Percentiles rank a stretch among this genome's conserved stretches.
phyloP scores from a whole-genome alignment of 1,140 invertebrate species.

The Sminthurides bifidus region DNA sequence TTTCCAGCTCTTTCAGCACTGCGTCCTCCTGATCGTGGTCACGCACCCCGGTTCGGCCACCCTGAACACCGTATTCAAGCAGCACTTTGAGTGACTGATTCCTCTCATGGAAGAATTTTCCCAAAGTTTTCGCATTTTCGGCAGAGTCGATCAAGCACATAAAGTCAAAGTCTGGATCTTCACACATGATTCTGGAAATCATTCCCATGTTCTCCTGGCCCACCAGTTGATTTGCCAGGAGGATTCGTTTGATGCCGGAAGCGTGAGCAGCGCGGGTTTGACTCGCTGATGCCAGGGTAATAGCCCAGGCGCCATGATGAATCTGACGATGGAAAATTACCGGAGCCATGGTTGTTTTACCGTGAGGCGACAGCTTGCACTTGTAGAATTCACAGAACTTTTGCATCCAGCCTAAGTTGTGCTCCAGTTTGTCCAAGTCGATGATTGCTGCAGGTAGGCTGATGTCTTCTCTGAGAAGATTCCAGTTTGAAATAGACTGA shows the following conservation, averaged over 20 bases:
- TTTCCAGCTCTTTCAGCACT: conserved; percentile 7
- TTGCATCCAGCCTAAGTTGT: conserved; percentile 20
- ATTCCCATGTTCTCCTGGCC: conserved; percentile 29
- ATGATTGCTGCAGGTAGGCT: conserved; percentile 15
- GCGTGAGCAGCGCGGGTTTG: conserved; percentile 15
- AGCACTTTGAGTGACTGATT: conserved; percentile 19
- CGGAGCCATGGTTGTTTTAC: conserved; percentile 29
- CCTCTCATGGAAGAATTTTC: conserved; percentile 17
- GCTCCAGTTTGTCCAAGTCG: background rate
- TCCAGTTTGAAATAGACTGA: too few species aligned
- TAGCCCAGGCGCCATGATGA: conserved; percentile 11
- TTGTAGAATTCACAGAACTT: conserved; percentile 18
- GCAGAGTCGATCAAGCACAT: conserved; percentile 23
- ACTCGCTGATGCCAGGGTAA: conserved; percentile 20
- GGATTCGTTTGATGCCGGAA: conserved; percentile 11
- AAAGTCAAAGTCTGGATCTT: conserved; percentile 21
- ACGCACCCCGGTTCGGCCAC: conserved; percentile 25
- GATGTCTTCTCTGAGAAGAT: conserved; percentile 13
- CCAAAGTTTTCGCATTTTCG: conserved; percentile 13
- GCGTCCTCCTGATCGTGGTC: conserved; percentile 3
- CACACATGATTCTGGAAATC: conserved; percentile 12
- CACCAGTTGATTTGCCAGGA: conserved; percentile 27
- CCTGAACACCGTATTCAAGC: conserved; percentile 16
- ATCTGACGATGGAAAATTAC: conserved; percentile 17
- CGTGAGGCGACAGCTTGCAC: conserved; percentile 17